phyloP scores from a whole-genome alignment of 2,797 vertebrate species.

The Clamator glandarius region DNA sequence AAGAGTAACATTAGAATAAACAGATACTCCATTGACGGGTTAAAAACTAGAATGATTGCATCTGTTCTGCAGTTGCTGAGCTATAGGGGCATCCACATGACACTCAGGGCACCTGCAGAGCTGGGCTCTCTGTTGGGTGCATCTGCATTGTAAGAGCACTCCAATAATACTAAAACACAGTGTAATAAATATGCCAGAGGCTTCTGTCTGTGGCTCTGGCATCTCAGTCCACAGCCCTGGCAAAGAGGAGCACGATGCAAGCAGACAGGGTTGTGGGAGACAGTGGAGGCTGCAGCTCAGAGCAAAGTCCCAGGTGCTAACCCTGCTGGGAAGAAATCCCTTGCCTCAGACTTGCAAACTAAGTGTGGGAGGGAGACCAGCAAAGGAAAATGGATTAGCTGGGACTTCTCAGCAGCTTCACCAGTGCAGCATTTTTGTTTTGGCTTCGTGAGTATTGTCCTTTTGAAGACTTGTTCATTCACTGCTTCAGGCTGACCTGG shows the following conservation, averaged over 20 bases:
- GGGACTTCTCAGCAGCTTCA: neutral
- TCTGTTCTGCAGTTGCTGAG: neutral
- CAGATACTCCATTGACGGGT: neutral
- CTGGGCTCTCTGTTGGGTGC: neutral
- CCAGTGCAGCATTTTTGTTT: neutral
- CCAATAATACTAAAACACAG: accelerated
- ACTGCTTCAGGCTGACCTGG: neutral
- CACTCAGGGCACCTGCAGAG: neutral
- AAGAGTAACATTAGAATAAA: neutral
- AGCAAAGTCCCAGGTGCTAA: neutral
- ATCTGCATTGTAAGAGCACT: accelerated
- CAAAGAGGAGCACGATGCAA: neutral
- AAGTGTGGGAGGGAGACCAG: neutral
- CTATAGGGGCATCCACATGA: no score
- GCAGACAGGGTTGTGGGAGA: neutral
- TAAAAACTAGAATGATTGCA: accelerated
- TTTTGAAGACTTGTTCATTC: neutral
- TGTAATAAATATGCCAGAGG: neutral
- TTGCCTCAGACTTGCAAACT: neutral
- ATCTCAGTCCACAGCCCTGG: neutral
- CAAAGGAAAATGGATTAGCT: neutral
- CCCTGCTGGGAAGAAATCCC: neutral
- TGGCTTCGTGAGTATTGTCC: neutral
- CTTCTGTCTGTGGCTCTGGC: neutral
- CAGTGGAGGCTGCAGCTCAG: accelerated